A percentile compares a stretch with the other conserved stretches of the same genome.
Conservation (phyloP, 2,888 invertebrate species). For the Pyrocoelia pectoralis region DNA sequence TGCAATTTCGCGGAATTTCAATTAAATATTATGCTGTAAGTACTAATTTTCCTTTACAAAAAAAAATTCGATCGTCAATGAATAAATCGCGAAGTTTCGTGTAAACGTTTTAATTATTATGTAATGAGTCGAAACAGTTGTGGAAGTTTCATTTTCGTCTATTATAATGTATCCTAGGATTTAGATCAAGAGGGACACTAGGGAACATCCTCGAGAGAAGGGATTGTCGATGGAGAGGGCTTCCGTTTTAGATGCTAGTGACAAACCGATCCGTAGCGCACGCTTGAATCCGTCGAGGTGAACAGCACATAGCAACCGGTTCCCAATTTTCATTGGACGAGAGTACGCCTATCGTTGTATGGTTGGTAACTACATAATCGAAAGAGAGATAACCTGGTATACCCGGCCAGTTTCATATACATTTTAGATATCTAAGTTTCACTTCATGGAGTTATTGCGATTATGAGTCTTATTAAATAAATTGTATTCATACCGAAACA, state of each 20-base stretch:
- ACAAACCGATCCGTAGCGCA: conserved; percentile 23
- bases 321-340: conserved; percentile 44
- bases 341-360: conserved; percentile 44
- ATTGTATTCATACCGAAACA: background rate
- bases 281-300: conserved; percentile 23
- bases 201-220: conserved; percentile 28
- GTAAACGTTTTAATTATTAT: background rate
- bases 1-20: too few species aligned
- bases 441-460: conserved; percentile 19
- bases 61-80: background rate
- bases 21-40: background rate
- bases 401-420: conserved; percentile 41
- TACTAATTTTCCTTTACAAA: background rate
- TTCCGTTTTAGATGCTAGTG: conserved; percentile 18
- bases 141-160: background rate
- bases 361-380: conserved; percentile 49
- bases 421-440: conserved; percentile 34
- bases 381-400: conserved; percentile 44
- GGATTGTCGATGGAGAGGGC: conserved; percentile 31
- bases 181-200: conserved; percentile 25
- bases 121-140: background rate
- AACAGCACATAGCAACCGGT: conserved; percentile 47
- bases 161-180: conserved; percentile 16
- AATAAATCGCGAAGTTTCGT: background rate
- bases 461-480: background rate